These are phyloP conservation scores for Epinephelus awoara DNA, from an alignment of 2,797 vertebrate species.

Conservation along the genomic window DNA sequence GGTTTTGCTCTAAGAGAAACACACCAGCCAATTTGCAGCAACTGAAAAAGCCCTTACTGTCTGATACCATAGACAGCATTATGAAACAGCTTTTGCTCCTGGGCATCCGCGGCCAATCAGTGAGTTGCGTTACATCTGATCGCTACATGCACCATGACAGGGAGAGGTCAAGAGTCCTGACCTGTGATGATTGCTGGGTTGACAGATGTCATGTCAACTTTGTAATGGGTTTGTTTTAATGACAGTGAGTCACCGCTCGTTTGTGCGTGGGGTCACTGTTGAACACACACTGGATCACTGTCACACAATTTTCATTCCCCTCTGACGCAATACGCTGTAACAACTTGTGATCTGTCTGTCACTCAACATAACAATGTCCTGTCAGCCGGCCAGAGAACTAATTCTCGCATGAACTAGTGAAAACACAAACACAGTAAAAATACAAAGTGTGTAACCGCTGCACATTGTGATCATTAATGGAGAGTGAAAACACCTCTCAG, in stretches of 20 bases:
- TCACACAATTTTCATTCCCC: slow-evolving; percentile 64
- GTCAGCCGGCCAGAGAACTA: slow-evolving; percentile 25
- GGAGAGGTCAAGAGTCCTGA: slow-evolving; percentile 80
- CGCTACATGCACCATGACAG: slow-evolving; percentile 73
- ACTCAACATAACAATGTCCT: slow-evolving; percentile 73
- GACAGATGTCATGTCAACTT: slow-evolving; percentile 83
- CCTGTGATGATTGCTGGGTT: slow-evolving; percentile 78
- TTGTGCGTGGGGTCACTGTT: slow-evolving; percentile 55
- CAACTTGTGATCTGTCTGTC: slow-evolving; percentile 73
- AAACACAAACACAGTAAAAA: slow-evolving; percentile 40
- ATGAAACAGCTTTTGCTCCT: slow-evolving; percentile 60
- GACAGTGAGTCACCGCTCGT: slow-evolving; percentile 71
- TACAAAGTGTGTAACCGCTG: slow-evolving; percentile 22
- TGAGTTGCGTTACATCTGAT: slow-evolving; percentile 56
- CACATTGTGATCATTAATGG: slow-evolving; percentile 44
- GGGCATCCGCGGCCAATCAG: slow-evolving; percentile 63
- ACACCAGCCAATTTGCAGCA: slow-evolving; percentile 50
- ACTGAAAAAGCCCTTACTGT: slow-evolving; percentile 33
- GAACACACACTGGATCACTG: slow-evolving; percentile 69
- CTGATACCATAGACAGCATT: slow-evolving; percentile 53
- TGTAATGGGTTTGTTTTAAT: slow-evolving; percentile 79
- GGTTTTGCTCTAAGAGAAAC: slow-evolving; percentile 42
- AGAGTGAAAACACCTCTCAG: slow-evolving; percentile 35
- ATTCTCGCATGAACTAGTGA: slow-evolving; percentile 37
- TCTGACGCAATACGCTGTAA: slow-evolving; percentile 78